These are phyloP conservation scores for Struthidea cinerea DNA, from an alignment of 2,113 vertebrate genomes.

Conservation along the genomic window DNA sequence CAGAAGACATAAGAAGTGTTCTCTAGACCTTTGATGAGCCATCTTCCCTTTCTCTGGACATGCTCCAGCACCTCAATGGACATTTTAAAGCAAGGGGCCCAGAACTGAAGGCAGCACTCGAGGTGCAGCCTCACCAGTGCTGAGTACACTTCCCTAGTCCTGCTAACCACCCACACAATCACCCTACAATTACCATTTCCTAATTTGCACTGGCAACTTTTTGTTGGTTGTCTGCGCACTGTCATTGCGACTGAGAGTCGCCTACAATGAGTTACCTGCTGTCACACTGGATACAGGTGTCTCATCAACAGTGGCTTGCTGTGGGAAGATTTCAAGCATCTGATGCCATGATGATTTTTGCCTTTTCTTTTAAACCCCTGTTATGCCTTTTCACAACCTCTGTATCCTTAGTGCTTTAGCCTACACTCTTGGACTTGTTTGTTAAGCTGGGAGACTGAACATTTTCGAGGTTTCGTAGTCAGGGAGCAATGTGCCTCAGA, in stretches of 20 bases:
- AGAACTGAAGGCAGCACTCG: neutral
- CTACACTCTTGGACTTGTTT: too few species aligned
- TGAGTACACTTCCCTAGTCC: too few species aligned
- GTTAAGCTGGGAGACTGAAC: too few species aligned
- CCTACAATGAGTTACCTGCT: neutral
- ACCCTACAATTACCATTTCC: neutral
- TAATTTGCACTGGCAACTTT: neutral
- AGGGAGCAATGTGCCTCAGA: too few species aligned
- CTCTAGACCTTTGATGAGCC: neutral
- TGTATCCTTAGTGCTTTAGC: too few species aligned
- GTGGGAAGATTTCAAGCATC: neutral
- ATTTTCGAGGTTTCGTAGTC: too few species aligned
- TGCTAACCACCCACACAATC: neutral
- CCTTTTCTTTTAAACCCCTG: too few species aligned
- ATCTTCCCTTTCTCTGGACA: neutral
- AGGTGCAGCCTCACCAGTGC: neutral
- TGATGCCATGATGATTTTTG: too few species aligned
- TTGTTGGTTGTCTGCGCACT: neutral
- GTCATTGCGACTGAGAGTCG: neutral
- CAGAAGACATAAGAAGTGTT: fast-evolving
- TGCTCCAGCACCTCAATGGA: neutral
- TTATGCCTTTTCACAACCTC: too few species aligned
- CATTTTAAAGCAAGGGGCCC: neutral
- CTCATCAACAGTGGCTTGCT: neutral
- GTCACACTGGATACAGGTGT: neutral